Conservation (phyloP, 2,888 invertebrate species). For the Chaetogeoica ovagalla region DNA sequence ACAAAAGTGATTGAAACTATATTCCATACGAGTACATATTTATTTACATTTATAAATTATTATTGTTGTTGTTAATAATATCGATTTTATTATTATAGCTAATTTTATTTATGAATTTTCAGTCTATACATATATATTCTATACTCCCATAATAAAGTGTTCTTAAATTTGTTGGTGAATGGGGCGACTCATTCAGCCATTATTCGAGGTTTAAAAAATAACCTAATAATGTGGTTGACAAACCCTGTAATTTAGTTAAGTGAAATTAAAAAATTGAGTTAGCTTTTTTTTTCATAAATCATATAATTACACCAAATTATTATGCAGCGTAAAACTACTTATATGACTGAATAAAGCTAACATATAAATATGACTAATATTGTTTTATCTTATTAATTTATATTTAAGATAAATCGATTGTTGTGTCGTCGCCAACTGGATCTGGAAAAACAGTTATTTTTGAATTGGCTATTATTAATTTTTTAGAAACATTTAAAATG, state of each 20-base stretch:
- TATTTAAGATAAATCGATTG: constrained; percentile 68
- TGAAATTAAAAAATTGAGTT: too few relatives aligned
- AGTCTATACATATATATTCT: too few relatives aligned
- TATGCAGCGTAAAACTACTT: too few relatives aligned
- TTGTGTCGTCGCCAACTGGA: constrained; percentile 79
- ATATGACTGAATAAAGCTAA: background rate
- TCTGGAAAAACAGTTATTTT: constrained; percentile 83
- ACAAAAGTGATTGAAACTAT: constrained; percentile 72
- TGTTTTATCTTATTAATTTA: constrained; percentile 1
- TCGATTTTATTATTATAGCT: background rate
- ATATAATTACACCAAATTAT: too few relatives aligned
- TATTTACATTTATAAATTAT: constrained; percentile 21
- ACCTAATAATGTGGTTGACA: too few relatives aligned
- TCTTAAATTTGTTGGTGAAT: too few relatives aligned
- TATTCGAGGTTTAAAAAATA: too few relatives aligned
- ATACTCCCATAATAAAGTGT: too few relatives aligned
- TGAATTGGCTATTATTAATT: constrained; percentile 74
- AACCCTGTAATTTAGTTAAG: too few relatives aligned
- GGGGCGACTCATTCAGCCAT: too few relatives aligned
- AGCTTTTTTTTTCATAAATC: too few relatives aligned
- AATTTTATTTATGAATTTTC: background rate
- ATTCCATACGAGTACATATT: constrained; percentile 65
- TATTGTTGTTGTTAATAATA: background rate
- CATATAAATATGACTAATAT: constrained; percentile 16
- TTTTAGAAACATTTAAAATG: constrained; percentile 65